Conservation (phyloP, 2,888 invertebrate genomes). For the Erebia palarica region DNA sequence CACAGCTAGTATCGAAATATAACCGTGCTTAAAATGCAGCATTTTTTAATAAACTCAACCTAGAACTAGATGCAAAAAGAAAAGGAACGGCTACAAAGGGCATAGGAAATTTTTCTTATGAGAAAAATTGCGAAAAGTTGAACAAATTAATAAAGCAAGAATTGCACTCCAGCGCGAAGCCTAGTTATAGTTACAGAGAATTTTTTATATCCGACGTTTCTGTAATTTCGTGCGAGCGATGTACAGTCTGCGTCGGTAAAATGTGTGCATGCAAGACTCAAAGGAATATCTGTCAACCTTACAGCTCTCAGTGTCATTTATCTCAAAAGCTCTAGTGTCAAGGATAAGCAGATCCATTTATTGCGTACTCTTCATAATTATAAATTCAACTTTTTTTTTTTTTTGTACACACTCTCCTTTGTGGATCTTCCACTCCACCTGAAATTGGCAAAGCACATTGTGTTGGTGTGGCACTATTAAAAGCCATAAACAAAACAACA, state of each 20-base stretch:
- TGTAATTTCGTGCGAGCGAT: constrained; percentile 58
- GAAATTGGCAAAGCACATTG: too few relatives aligned
- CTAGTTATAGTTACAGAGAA: constrained; percentile 28
- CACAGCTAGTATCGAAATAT: too few relatives aligned
- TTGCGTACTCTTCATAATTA: too few relatives aligned
- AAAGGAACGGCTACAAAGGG: constrained; percentile 3
- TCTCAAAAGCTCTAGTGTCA: too few relatives aligned
- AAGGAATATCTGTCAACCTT: too few relatives aligned
- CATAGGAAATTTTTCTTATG: constrained; percentile 12
- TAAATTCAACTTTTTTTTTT: too few relatives aligned
- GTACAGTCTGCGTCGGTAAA: constrained; percentile 14
- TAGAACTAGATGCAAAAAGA: background rate
- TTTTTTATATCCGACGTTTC: constrained; percentile 46
- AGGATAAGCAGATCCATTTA: too few relatives aligned
- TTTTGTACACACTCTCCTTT: too few relatives aligned
- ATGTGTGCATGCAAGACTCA: background rate
- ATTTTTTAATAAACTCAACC: constrained; percentile 2
- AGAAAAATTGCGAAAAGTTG: constrained; percentile 15
- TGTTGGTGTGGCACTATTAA: too few relatives aligned
- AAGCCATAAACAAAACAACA: too few relatives aligned
- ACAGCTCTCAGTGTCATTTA: too few relatives aligned
- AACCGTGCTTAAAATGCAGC: background rate
- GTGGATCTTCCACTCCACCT: too few relatives aligned
- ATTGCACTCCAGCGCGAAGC: constrained; percentile 21
- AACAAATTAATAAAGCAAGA: constrained; percentile 27